Evolutionary conservation across 92 coral and sea anemone genomes (phyloP), one percentile per base, ranked within the genome.

Genomic region (Epizoanthus scotinus): DNA sequence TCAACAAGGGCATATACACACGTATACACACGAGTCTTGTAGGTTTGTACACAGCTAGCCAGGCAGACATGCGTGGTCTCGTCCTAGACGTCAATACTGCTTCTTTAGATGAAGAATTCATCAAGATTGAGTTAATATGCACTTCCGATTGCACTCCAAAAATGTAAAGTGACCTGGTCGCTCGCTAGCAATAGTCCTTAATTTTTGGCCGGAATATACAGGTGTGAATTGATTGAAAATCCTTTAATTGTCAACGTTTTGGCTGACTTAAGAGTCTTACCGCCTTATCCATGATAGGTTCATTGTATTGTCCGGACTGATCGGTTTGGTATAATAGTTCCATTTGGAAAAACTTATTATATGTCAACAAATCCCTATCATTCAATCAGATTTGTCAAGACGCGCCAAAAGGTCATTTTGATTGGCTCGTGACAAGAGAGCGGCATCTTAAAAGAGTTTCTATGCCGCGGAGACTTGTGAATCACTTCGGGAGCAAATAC

Each of bases 351-450:
- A 90, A 86, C 98, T 95, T 95, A 90, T 92, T 93, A 86, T 90
- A 91, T 93, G 90, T 94, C 97, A 93, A 93, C 93, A 93, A 90
- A 93, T 90, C 94, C 97, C 90, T 93, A 93, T 93, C 97, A 88
- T 90, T 93, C 97, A 93, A 90, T 93, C 97, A 93, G 86, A 86
- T 93, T 93, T 93, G 92, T 93, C 92, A 90, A 90, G 90, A 89
- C 84, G 87, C 87, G 83, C 90, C 69, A 73, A 81, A 66, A 78
- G 73, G 75, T 70, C 63, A 10, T 79, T 85, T 88, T 90, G 97
- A 93, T 93, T 93, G 97, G 97, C 73, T 84, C 60, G 67, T 58
- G 47, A 67, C 77, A 84, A 86, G 88, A 84, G 78, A 93, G 97
- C 97, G 97, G 97, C 94, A 93, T 93, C 92, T 89, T 86, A 90